Conservation (phyloP, 2,888 invertebrate genomes). For the Leucozona laternaria region DNA sequence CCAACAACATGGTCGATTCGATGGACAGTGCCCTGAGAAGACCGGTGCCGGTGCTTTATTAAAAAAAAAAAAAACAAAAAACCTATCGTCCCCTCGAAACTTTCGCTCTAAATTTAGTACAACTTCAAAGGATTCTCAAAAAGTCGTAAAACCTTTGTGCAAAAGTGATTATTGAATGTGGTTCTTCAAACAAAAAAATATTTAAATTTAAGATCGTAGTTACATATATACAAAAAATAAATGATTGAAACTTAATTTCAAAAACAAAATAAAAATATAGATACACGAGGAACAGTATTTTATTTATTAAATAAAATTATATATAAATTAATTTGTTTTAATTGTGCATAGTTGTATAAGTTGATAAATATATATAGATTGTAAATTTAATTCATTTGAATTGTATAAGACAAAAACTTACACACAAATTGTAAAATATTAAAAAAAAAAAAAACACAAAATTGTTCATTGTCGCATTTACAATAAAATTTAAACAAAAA, state of each 20-base stretch:
- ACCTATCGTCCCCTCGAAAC: neutral
- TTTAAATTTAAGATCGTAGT: constrained; percentile 34
- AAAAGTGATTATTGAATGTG: constrained; percentile 49
- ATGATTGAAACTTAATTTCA: neutral
- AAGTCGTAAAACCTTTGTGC: constrained; percentile 27
- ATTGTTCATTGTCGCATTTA: constrained; percentile 23
- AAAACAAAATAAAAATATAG: neutral
- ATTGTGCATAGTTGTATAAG: constrained; percentile 38
- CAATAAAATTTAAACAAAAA: neutral
- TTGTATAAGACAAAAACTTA: constrained; percentile 8
- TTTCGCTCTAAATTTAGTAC: constrained; percentile 57
- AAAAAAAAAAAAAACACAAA: neutral
- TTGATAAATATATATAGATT: constrained; percentile 24
- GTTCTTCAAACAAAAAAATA: constrained; percentile 25
- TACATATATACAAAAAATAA: constrained; percentile 19
- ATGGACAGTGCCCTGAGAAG: constrained; percentile 82
- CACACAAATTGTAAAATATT: constrained; percentile 29
- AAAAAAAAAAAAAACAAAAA: constrained; percentile 77
- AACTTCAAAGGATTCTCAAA: constrained; percentile 62
- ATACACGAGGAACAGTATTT: constrained; percentile 54
- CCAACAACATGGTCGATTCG: constrained; percentile 81
- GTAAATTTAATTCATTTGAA: constrained; percentile 33
- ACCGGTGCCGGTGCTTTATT: constrained; percentile 83
- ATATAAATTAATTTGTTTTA: constrained; percentile 36
- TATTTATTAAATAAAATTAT: constrained; percentile 50